phyloP scores from a whole-genome alignment of 1,140 invertebrate species.

The Plodia interpunctella region DNA sequence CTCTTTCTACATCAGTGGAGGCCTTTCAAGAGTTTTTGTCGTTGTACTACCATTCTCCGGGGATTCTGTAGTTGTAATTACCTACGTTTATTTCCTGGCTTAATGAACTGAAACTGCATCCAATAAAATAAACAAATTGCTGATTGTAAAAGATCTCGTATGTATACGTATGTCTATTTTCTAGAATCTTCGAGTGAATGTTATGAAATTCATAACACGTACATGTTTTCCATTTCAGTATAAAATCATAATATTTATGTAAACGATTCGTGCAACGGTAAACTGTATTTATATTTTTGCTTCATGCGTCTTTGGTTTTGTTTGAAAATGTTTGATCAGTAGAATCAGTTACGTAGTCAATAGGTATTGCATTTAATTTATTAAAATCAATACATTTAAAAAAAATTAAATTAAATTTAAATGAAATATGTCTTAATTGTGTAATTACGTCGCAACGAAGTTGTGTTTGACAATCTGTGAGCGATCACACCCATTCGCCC shows the following conservation, averaged over 20 bases:
- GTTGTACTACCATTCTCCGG: background rate
- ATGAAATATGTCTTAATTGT: too few species aligned
- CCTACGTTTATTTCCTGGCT: background rate
- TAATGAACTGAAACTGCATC: background rate
- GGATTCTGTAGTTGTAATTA: too few species aligned
- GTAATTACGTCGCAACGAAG: too few species aligned
- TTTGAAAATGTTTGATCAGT: too few species aligned
- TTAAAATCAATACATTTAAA: too few species aligned
- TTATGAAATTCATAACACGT: background rate
- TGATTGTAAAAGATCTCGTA: background rate
- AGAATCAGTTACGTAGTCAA: too few species aligned
- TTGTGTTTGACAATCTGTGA: background rate
- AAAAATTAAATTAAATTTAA: too few species aligned
- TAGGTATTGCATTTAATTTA: too few species aligned
- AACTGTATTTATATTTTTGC: background rate
- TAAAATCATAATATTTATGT: background rate
- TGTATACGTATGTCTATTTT: too few species aligned
- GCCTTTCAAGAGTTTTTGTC: constrained; percentile 13
- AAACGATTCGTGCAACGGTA: background rate
- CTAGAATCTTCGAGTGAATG: too few species aligned
- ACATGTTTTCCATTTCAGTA: background rate
- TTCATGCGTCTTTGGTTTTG: background rate
- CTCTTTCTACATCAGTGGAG: constrained; percentile 30
- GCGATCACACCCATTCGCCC: background rate
- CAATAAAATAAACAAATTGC: constrained; percentile 2